phyloP scores from a whole-genome alignment of 2,113 vertebrate species.

The Rhagologus leucostigma region DNA sequence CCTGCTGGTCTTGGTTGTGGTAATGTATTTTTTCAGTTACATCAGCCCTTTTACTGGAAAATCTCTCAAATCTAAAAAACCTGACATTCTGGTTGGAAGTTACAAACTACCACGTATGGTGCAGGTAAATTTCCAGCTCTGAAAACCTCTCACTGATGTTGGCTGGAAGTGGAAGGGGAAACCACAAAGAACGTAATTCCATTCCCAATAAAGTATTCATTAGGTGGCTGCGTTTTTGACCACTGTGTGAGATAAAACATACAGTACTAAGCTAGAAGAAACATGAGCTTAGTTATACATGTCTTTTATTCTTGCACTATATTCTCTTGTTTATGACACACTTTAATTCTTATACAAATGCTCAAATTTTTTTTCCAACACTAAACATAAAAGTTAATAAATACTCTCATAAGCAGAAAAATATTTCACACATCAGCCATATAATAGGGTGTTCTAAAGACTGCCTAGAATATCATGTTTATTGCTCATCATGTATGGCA shows the following conservation, averaged over 20 bases:
- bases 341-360: neutral
- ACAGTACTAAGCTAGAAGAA: neutral
- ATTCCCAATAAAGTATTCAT: neutral
- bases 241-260: neutral
- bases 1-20: neutral
- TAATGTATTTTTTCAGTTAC: neutral
- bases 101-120: neutral
- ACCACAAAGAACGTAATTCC: neutral
- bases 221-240: neutral
- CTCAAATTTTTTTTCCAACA: neutral
- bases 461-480: neutral
- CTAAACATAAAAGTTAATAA: neutral
- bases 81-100: neutral
- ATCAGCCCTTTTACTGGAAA: neutral
- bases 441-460: neutral
- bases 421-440: neutral
- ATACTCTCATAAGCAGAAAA: neutral
- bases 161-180: neutral
- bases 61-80: neutral
- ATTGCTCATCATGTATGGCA: neutral
- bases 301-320: neutral
- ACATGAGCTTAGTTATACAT: neutral
- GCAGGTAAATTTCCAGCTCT: neutral
- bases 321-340: neutral
- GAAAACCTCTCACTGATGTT: neutral